These are phyloP conservation scores for Cepaea nemoralis DNA, from an alignment of 1,140 invertebrate species.

Conservation along the genomic window DNA sequence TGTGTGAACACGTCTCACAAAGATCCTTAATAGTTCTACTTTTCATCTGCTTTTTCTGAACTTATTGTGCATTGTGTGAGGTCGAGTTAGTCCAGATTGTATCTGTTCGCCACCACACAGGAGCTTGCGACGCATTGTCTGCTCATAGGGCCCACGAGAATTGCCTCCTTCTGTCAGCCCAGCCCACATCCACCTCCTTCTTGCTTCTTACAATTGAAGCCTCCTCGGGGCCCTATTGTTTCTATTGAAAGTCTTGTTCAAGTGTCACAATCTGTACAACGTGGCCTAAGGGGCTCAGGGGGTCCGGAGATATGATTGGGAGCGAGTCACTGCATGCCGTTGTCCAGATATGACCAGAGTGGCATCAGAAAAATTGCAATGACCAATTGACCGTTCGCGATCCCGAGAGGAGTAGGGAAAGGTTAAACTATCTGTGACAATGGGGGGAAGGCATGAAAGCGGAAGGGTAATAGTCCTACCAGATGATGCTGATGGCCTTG, in stretches of 20 bases:
- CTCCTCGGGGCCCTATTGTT: not conserved
- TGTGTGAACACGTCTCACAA: too few species aligned
- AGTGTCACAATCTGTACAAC: slow-evolving; percentile 24
- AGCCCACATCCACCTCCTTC: not conserved
- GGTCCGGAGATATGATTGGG: slow-evolving; percentile 23
- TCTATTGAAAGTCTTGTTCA: slow-evolving; percentile 16
- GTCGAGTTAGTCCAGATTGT: not conserved
- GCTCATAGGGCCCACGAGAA: slow-evolving; percentile 1
- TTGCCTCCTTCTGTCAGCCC: slow-evolving; percentile 4
- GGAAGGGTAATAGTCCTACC: not conserved
- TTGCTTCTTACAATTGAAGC: not conserved
- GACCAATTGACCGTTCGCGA: slow-evolving; percentile 28
- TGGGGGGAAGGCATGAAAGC: not conserved
- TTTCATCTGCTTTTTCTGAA: not conserved
- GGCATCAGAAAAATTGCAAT: slow-evolving; percentile 23
- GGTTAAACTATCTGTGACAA: not conserved
- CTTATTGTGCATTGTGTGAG: not conserved
- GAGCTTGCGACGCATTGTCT: slow-evolving; percentile 5
- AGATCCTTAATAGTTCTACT: too few species aligned
- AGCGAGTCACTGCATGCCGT: not conserved
- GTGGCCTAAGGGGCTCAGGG: not conserved
- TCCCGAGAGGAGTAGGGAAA: not conserved
- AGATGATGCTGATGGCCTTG: not conserved
- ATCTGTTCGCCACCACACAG: not conserved
- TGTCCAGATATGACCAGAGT: slow-evolving; percentile 18